Conservation (phyloP, 2,113 vertebrate species). For the Osmerus eperlanus region DNA sequence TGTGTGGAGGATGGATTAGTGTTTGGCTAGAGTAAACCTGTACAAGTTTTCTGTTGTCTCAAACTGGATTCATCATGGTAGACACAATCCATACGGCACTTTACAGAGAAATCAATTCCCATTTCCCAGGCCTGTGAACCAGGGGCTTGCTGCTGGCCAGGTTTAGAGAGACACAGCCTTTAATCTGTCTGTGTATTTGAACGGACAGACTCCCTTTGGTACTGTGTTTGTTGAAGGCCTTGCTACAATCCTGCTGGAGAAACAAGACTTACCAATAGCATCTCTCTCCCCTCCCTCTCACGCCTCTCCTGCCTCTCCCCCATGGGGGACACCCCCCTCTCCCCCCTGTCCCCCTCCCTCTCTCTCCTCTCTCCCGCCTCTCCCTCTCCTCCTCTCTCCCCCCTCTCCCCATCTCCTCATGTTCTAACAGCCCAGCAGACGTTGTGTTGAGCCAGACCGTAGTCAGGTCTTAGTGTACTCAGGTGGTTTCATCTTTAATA, state of each 20-base stretch:
- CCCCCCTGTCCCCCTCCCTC: constrained; percentile 10
- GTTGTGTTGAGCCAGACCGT: no score
- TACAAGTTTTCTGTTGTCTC: constrained; percentile 51
- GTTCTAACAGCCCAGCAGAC: no score
- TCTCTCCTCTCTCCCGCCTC: background rate
- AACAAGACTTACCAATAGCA: constrained; percentile 56
- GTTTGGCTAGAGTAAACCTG: constrained; percentile 56
- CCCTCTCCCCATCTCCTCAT: constrained; percentile 36
- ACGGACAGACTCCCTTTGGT: constrained; percentile 58
- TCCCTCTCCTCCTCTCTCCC: background rate
- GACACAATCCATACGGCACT: constrained; percentile 58
- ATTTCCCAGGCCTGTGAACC: constrained; percentile 56
- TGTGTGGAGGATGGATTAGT: constrained; percentile 33
- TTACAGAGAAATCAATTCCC: constrained; percentile 70
- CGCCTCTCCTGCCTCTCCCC: background rate
- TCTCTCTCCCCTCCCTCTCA: background rate
- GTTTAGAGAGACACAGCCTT: constrained; percentile 67
- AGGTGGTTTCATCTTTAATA: no score
- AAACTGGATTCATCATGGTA: constrained; percentile 57
- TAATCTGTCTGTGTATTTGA: constrained; percentile 71
- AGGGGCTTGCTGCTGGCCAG: constrained; percentile 56
- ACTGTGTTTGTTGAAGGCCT: constrained; percentile 70
- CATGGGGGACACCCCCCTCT: background rate
- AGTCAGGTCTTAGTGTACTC: no score
- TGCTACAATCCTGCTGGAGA: constrained; percentile 64